Evolutionary conservation across 2,113 vertebrate species (phyloP), one percentile per base, ranked within the genome.

Genomic region (Brienomyrus brachyistius): DNA sequence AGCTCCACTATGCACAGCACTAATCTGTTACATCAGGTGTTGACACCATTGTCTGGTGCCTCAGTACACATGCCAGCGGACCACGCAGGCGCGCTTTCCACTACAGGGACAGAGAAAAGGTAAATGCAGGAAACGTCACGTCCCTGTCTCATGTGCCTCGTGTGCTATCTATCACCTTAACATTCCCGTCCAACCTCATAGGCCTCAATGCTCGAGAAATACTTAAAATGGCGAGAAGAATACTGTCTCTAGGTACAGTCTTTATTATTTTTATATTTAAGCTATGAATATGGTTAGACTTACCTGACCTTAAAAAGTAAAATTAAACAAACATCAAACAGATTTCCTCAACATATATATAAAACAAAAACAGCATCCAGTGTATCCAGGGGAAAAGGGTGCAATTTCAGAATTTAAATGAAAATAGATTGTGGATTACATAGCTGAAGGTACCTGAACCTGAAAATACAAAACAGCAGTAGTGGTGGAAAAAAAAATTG

Each of bases 21-120:
- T 92, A 88, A 91, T 89, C 92, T 92, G 91, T 56, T 90, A 90
- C 92, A 17, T 87, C 89, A 89, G 87, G 66, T 90, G 74, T 88
- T 48, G 77, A 40, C 80, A 85, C 86, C 54, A 88, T 89, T 89
- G 77, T 87, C n/a, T 88, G 90, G 82, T 52, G 43, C 47, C 54
- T 88, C 86, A 48, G 77, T 82, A 59, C 88, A 91, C 89, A 62
- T 5, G n/a, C n/a, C 11, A 9, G 27, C 1, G 45, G n/a, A 13
- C n/a, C 15, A 82, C 56, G 7, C 56, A 59, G 56, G 56, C 56
- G 56, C 19, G 56, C 21, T 59, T 23, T 9, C 56, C 21, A n/a
- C 56, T 80, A 7, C 4, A 51, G 4, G 50, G 17, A 54, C 11
- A 27, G 31, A 15, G 85, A 5, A 10, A 9, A 19, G 40, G 48